A percentile compares a stretch with the other conserved stretches of the same genome.
phyloP scores from a whole-genome alignment of 1,140 invertebrate species.

The Bactericera cockerelli region DNA sequence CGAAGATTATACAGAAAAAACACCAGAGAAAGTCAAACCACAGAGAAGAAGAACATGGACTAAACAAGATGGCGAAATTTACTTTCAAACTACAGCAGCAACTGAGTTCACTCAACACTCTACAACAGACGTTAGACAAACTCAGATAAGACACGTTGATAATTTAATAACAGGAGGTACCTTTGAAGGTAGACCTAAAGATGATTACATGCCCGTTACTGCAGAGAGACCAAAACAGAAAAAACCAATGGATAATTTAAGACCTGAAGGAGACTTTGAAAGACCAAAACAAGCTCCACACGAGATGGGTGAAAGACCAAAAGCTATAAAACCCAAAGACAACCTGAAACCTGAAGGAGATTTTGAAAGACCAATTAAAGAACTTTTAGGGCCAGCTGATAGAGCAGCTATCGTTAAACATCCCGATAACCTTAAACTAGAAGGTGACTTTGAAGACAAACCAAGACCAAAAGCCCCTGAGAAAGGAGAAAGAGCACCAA shows the following conservation, averaged over 20 bases:
- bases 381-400: slow-evolving; percentile 33
- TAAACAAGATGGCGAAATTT: slow-evolving; percentile 48
- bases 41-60: slow-evolving; percentile 46
- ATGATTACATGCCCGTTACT: slow-evolving; percentile 20
- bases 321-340: slow-evolving; percentile 40
- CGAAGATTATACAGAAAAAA: slow-evolving; percentile 41
- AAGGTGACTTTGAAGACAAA: slow-evolving; percentile 40
- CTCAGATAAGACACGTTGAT: slow-evolving; percentile 29
- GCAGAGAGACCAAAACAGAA: slow-evolving; percentile 29
- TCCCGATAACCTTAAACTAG: slow-evolving; percentile 46
- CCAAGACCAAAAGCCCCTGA: slow-evolving; percentile 27
- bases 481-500: slow-evolving; percentile 30
- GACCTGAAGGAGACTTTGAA: slow-evolving; percentile 44
- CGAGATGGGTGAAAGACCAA: slow-evolving; percentile 38
- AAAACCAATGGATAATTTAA: slow-evolving; percentile 42
- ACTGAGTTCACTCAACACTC: slow-evolving; percentile 24
- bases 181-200: slow-evolving; percentile 29
- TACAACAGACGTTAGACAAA: slow-evolving; percentile 27
- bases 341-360: slow-evolving; percentile 44
- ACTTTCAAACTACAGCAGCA: slow-evolving; percentile 39
- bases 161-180: slow-evolving; percentile 41
- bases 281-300: slow-evolving; percentile 30
- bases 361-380: slow-evolving; percentile 31
- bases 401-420: slow-evolving; percentile 39
- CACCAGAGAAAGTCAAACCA: slow-evolving; percentile 33